Evolutionary conservation across 1,140 invertebrate genomes (phyloP), one percentile per base, ranked within the genome.

Genomic region (Ceratosolen solmsi): DNA sequence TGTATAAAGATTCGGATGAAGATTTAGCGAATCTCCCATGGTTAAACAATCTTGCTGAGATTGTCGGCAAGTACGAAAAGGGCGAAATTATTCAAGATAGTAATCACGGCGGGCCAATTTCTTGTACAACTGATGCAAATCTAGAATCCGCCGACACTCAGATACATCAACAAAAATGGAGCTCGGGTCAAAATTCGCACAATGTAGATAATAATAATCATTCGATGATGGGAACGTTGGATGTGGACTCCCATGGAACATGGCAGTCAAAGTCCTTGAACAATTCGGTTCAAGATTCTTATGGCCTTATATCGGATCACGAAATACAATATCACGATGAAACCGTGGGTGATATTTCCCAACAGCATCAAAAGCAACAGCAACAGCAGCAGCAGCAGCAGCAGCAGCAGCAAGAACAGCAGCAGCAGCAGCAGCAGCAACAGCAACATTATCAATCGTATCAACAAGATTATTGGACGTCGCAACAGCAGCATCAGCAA

Each of bases 1-100:
- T 94, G 74, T 93, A 90, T 65, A 92, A 92, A 79, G 89, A 90
- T 80, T 88, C 88, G 13, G 82, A 91, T 20, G 92, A 91, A 17
- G 91, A 92, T 84, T 88, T 86, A 49, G 82, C 84, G 0, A 90
- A 88, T 84, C 84, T 91, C 36, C 77, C 46, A 20, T 92, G 91
- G 91, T 84, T 92, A 0, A 86, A 89, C 41, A 90, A 89, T 83
- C 83, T 92, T 20, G 82, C 86, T 0, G 86, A 90, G 51, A 87
- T 92, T 58, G 86, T 91, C 2, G 84, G 76, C 20, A 89, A 88
- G 77, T 90, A 65, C 60, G 86, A 89, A 85, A 84, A 79, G 2
- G 88, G 90, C 41, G 89, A 91, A 75, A 89, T 90, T 30, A 73
- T 85, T 15, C 87, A 88, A 41, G 84, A 87, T 9, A 85, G 86